A percentile compares a stretch with the other conserved stretches of the same genome.
These are phyloP conservation scores for Dicrostonyx torquatus DNA, from an alignment of 2,797 vertebrate species.

Conservation along the genomic window DNA sequence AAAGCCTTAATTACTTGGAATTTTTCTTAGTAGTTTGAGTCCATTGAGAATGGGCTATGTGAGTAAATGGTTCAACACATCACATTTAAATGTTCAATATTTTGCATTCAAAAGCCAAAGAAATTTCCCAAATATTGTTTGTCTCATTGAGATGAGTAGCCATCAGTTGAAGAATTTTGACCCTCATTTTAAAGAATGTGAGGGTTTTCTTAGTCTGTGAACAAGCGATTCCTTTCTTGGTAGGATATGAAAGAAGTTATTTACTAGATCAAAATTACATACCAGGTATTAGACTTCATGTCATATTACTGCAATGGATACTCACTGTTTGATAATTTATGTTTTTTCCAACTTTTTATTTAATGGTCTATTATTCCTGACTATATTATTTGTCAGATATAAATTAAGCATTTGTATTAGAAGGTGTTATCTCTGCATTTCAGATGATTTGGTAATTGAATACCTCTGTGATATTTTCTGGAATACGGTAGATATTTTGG, in stretches of 20 bases:
- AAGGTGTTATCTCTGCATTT: neutral
- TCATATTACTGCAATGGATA: neutral
- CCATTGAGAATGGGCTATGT: neutral
- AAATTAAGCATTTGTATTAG: neutral
- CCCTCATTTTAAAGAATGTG: neutral
- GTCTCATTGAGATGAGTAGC: neutral
- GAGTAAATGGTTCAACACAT: neutral
- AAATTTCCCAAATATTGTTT: neutral
- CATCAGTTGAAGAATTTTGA: neutral
- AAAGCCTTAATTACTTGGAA: neutral
- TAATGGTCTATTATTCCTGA: neutral
- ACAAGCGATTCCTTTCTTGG: neutral
- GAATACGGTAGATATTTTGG: neutral
- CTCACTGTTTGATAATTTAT: neutral
- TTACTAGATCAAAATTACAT: neutral
- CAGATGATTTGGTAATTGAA: neutral
- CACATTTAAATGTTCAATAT: neutral
- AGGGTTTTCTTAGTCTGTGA: neutral
- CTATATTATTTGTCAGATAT: neutral
- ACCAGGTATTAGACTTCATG: neutral
- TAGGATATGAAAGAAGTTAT: neutral
- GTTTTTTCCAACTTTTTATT: neutral
- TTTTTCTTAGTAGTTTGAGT: neutral
- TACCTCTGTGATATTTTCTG: neutral
- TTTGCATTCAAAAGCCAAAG: neutral